phyloP scores from a whole-genome alignment of 2,888 invertebrate genomes.

The Brachypterus glaber region DNA sequence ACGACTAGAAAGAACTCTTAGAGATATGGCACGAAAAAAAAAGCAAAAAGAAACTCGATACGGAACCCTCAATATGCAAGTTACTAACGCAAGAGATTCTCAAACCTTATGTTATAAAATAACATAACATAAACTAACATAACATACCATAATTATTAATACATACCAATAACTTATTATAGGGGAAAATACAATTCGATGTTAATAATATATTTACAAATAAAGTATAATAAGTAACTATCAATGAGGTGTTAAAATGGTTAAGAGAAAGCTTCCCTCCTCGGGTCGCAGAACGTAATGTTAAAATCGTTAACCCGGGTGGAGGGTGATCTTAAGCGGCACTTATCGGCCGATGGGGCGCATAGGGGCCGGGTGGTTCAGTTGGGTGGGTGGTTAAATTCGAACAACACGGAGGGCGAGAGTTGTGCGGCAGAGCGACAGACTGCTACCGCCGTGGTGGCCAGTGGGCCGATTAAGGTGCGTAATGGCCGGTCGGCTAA shows the following conservation, averaged over 20 bases:
- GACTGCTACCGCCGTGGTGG: constrained; percentile 35
- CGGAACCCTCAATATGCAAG: no score
- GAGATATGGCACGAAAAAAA: no score
- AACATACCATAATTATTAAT: no score
- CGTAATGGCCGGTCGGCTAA: constrained; percentile 60
- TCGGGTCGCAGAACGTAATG: constrained; percentile 25
- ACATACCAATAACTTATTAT: no score
- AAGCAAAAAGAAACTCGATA: no score
- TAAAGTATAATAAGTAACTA: no score
- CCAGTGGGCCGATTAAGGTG: constrained; percentile 59
- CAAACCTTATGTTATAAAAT: no score
- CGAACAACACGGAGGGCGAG: constrained; percentile 16
- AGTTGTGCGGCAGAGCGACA: constrained; percentile 30
- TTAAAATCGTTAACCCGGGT: constrained; percentile 27
- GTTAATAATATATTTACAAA: no score
- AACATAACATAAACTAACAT: no score
- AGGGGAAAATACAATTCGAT: no score
- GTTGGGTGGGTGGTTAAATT: constrained; percentile 9
- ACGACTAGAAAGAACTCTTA: no score
- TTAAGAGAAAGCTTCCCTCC: constrained; percentile 21
- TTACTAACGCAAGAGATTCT: no score
- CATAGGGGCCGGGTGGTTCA: constrained; percentile 9
- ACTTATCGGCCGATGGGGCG: constrained; percentile 30
- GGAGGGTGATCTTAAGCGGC: constrained; percentile 27
- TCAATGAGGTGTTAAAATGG: constrained; percentile 6